Conservation (phyloP, 2,797 vertebrate genomes). For the Pelodytes ibericus region DNA sequence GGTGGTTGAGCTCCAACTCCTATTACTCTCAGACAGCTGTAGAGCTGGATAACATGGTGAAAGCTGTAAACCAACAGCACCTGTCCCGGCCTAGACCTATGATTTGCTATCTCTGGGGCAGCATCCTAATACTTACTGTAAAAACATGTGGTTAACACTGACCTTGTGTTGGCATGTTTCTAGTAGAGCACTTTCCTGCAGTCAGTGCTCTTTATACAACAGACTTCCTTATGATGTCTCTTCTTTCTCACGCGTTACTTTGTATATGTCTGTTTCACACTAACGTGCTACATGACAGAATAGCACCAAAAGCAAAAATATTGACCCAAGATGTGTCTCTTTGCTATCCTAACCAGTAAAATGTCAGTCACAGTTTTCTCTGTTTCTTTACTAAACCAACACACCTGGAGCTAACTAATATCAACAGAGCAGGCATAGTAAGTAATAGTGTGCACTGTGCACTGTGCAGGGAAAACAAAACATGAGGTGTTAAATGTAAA, state of each 20-base stretch:
- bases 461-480: neutral
- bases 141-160: constrained; percentile 7
- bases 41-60: too few relatives aligned
- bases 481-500: neutral
- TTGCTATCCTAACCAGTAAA: neutral
- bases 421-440: neutral
- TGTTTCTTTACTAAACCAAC: neutral
- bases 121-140: constrained; percentile 7
- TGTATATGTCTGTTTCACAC: neutral
- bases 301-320: neutral
- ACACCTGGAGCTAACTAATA: neutral
- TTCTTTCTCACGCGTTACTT: neutral
- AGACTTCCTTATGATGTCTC: neutral
- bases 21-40: too few relatives aligned
- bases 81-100: too few relatives aligned
- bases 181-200: constrained; percentile 7
- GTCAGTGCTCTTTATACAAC: neutral
- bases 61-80: too few relatives aligned
- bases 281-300: neutral
- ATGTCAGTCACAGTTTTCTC: neutral
- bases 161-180: neutral
- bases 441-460: neutral
- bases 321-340: neutral
- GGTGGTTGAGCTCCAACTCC: too few relatives aligned
- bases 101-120: too few relatives aligned